Conservation (phyloP, 2,113 vertebrate species). For the Pitta sordida region DNA sequence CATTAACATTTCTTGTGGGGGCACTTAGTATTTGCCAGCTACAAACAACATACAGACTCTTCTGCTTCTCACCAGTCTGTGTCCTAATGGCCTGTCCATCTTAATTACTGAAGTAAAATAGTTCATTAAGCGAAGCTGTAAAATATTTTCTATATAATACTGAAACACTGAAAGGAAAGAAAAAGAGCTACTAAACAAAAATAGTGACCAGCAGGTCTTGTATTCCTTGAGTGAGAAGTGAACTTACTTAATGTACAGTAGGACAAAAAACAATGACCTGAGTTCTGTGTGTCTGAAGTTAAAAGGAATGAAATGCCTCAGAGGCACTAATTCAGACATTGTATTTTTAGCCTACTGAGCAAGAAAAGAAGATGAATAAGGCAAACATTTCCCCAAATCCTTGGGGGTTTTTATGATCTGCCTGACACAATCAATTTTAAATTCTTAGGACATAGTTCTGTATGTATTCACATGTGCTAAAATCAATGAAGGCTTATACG, state of each 20-base stretch:
- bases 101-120: neutral
- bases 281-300: neutral
- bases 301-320: slow-evolving; percentile 1
- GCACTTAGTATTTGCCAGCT: neutral
- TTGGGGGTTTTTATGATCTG: neutral
- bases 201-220: neutral
- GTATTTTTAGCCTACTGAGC: neutral
- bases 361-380: neutral
- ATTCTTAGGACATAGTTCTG: neutral
- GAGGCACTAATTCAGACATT: neutral
- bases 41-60: neutral
- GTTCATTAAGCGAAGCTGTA: neutral
- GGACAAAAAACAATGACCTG: slow-evolving; percentile 17
- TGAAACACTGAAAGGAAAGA: neutral
- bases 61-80: neutral
- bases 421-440: neutral
- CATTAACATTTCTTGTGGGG: neutral
- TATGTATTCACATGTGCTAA: neutral
- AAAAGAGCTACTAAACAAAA: neutral
- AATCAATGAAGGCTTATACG: neutral
- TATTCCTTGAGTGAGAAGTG: neutral
- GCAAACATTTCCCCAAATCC: neutral
- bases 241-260: neutral
- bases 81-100: neutral
- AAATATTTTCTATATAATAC: neutral